Evolutionary conservation across 2,888 invertebrate species (phyloP).

Genomic region (Nipponacmea schrenckii): DNA sequence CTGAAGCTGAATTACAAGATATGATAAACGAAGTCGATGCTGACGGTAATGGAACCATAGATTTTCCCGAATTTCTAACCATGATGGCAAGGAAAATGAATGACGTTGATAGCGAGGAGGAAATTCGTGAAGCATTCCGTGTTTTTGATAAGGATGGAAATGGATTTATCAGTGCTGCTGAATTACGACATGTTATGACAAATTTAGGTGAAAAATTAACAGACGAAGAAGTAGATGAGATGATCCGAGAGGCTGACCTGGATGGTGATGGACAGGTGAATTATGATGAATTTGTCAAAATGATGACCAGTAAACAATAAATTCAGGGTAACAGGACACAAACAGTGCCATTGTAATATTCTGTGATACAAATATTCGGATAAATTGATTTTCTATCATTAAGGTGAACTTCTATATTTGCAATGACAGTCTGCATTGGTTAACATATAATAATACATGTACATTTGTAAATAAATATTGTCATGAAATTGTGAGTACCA

Average conservation of each 20-base stretch:
- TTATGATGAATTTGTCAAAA: constrained; percentile 21
- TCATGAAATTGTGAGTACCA: too few species aligned
- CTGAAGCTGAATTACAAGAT: constrained; percentile 98
- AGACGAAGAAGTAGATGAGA: constrained; percentile 39
- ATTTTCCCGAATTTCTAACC: background rate
- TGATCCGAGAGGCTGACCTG: constrained; percentile 76
- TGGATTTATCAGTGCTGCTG: constrained; percentile 34
- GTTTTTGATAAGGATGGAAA: constrained; percentile 40
- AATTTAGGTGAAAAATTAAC: constrained; percentile 35
- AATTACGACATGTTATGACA: constrained; percentile 36
- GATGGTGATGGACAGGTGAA: constrained; percentile 89
- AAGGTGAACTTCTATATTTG: too few species aligned
- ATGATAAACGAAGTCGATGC: constrained; percentile 99
- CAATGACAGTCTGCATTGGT: too few species aligned
- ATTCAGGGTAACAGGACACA: too few species aligned
- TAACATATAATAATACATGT: too few species aligned
- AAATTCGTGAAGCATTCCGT: constrained; percentile 31
- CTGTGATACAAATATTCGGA: too few species aligned
- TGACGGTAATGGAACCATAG: constrained; percentile 71
- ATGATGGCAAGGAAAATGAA: background rate
- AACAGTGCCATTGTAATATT: too few species aligned
- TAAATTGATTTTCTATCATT: too few species aligned
- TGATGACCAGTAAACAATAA: background rate
- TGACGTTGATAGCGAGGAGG: background rate
- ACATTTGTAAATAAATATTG: too few species aligned